Evolutionary conservation across 2,797 vertebrate genomes (phyloP).

Genomic region (Neopelma chrysocephalum): DNA sequence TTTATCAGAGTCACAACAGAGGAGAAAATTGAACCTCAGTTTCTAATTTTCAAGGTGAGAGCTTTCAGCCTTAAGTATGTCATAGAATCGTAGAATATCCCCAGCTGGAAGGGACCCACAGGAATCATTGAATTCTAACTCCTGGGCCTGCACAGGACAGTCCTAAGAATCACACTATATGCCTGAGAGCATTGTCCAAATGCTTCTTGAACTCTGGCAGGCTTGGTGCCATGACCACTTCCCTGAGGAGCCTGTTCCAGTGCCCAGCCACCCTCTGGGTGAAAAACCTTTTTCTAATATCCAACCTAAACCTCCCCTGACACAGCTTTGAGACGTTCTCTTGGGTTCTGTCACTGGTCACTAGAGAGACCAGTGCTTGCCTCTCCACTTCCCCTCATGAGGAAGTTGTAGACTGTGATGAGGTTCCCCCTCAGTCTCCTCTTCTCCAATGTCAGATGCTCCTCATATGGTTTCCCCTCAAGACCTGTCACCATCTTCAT

Average conservation of each 20-base stretch:
- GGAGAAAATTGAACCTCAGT: background rate
- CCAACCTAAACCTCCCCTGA: background rate
- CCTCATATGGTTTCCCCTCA: background rate
- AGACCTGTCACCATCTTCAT: background rate
- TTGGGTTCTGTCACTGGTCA: background rate
- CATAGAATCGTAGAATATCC: background rate
- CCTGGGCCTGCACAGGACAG: background rate
- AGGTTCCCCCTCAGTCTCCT: background rate
- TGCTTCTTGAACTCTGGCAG: accelerated
- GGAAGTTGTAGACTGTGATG: background rate
- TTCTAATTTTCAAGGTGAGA: background rate
- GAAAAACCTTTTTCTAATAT: background rate
- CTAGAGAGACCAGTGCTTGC: background rate
- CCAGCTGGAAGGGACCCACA: background rate
- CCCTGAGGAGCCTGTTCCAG: background rate
- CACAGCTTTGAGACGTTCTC: background rate
- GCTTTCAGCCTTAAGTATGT: background rate
- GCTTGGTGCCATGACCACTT: background rate
- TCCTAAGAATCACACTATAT: background rate
- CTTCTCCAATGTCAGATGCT: background rate
- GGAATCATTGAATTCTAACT: background rate
- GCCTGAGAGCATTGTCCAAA: background rate
- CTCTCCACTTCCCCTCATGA: background rate
- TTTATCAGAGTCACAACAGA: background rate
- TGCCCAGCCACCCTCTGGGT: accelerated